Conservation (phyloP, 1,140 invertebrate species). For the Hormaphis cornu region DNA sequence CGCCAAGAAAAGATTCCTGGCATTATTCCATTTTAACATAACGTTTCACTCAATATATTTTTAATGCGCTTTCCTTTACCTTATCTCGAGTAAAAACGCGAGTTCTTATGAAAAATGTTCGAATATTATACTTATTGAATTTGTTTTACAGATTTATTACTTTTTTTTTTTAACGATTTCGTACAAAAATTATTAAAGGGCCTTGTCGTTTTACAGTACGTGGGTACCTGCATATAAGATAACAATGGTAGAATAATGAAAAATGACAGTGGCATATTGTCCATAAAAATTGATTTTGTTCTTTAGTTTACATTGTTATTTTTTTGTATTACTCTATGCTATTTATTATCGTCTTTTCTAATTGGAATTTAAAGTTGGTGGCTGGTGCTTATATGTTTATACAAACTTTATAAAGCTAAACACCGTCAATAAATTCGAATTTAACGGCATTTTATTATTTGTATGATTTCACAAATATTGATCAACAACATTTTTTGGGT, state of each 20-base stretch:
- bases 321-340: not conserved
- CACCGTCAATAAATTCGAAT: no score
- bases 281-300: not conserved
- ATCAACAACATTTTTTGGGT: no score
- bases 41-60: conserved; percentile 31
- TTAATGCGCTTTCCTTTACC: conserved; percentile 16
- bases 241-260: not conserved
- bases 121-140: conserved; percentile 3
- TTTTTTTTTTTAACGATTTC: not conserved
- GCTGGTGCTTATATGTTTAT: no score
- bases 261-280: not conserved
- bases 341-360: not conserved
- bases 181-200: not conserved
- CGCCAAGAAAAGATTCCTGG: conserved; percentile 25
- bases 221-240: not conserved
- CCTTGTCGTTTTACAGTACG: not conserved
- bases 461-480: no score
- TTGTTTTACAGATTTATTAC: conserved; percentile 20
- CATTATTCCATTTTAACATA: conserved; percentile 22
- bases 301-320: not conserved
- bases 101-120: not conserved
- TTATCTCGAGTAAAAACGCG: conserved; percentile 13
- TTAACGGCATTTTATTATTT: no score
- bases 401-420: no score
- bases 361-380: not conserved